Base-by-base conservation (phyloP, 2,888 invertebrate species). In the Diarsia brunnea region DNA sequence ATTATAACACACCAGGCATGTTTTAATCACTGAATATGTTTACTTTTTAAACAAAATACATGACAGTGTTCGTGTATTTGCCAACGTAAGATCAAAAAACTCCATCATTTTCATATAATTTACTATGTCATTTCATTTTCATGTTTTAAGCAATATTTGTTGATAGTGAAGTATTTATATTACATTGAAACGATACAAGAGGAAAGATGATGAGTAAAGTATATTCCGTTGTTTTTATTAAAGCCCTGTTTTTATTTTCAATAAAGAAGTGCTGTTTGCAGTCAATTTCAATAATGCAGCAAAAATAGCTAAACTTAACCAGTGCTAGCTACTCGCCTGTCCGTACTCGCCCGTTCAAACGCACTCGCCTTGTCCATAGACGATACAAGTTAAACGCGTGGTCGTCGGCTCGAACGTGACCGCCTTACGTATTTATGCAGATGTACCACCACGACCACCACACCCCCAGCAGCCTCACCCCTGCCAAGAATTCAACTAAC, bases 361-460 rank as follows among this genome's bases (percentile, higher is more conserved):
- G 64, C 49, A 69, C 89, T 69, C 67, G 49, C 78, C 75, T 80
- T 85, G 89, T 90, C 90, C 90, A 90, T 89, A 92, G 90, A 90
- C 91, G 91, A 92, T 92, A 92, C 92, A 93, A 93, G 93, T 94
- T 92, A 94, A 95, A 93, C 92, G 91, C 92, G 90, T 91, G 92
- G 91, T 89, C 89, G 90, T 90, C 89, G 86, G 84, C 87, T 89
- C 88, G 91, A 89, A 95, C 95, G 95, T 96, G 96, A 95, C 95
- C 93, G 93, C 92, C 93, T 95, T 94, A 92, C 94, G 91, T 94
- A 94, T 95, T 95, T 95, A 96, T 95, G 95, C 95, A 95, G 94
- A 96, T 95, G 93, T 92, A 87, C 79, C 83, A 74, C 73, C 73
- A 72, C 69, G 84, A 61, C 68, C 83, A 84, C 84, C 84, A 82